Evolutionary conservation across 2,797 vertebrate genomes (phyloP), one percentile per base, ranked within the genome.

Genomic region (Mallotus villosus): DNA sequence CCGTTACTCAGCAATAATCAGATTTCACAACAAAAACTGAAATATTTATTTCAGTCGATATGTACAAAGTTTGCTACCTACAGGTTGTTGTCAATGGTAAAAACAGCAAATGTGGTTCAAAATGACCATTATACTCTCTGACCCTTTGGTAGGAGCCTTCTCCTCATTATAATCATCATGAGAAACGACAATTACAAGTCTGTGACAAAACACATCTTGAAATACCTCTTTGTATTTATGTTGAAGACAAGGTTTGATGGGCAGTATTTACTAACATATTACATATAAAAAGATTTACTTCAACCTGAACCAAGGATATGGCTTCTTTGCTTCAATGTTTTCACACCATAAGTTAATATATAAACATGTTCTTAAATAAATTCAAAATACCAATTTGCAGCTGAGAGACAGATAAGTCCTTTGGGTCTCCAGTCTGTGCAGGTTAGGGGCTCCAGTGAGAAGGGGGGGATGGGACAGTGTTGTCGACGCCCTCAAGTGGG

Each of bases 401-500:
- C 14, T 53, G 46, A 67, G 64, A 57, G 60, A 72, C n/a, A 69
- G 60, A 24, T 1, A 5, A 0, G 32, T 24, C 21, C 70, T 59
- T 24, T 16, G 21, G 51, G 27, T 46, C 64, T 22, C 63, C 25
- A 27, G 25, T 67, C 63, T 29, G 25, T 29, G 21, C 70, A 32
- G 5, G 5, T 60, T 61, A n/a, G 22, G 21, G 59, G 70, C 8
- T 49, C 70, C 73, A 5, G 62, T 27, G 25, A 0, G 57, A 27
- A 69, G 46, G 51, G 27, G 34, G 25, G 12, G 22, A 1, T 4
- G 24, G 17, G 2, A 46, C 12, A 24, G 69, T 3, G 0, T 4
- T 3, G 2, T 0, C 27, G 61, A 2, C 53, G 1, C 60, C 0
- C 46, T 94, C 95, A 98, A n/a, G 16, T 59, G 21, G 25, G 46